phyloP scores from a whole-genome alignment of 2,888 invertebrate species.

The Hyposoter dolosus region DNA sequence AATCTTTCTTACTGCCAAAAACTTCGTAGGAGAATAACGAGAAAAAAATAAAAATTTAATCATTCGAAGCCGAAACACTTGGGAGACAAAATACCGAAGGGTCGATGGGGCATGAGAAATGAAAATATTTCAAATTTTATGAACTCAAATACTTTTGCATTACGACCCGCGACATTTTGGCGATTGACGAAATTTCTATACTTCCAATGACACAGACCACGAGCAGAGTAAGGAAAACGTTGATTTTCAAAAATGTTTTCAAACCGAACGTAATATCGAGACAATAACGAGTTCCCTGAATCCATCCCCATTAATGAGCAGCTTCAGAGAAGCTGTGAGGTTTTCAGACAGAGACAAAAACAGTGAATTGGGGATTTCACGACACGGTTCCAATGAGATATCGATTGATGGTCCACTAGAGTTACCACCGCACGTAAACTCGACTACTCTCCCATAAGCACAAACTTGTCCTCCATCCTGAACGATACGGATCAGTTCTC shows the following conservation, averaged over 20 bases:
- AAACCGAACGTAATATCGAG: neutral
- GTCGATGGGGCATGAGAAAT: neutral
- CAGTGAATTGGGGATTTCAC: neutral
- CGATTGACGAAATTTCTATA: constrained; percentile 66
- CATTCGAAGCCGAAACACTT: neutral
- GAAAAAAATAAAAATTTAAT: constrained; percentile 43
- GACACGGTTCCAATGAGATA: neutral
- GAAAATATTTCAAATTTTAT: neutral
- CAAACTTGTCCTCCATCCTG: neutral
- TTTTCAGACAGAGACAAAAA: neutral
- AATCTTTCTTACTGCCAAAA: neutral
- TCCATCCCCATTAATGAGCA: neutral
- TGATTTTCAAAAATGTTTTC: neutral
- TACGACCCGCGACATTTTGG: constrained; percentile 21
- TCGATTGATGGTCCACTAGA: neutral
- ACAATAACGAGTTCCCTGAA: neutral
- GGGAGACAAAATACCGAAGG: neutral
- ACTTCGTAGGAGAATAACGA: neutral
- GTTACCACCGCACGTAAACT: neutral
- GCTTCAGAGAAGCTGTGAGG: no score
- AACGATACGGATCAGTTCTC: neutral
- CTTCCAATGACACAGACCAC: neutral
- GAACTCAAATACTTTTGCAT: constrained; percentile 19
- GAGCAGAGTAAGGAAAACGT: neutral
- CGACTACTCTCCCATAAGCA: no score